Conservation (phyloP, 2,113 vertebrate species). For the Aramus guarauna region DNA sequence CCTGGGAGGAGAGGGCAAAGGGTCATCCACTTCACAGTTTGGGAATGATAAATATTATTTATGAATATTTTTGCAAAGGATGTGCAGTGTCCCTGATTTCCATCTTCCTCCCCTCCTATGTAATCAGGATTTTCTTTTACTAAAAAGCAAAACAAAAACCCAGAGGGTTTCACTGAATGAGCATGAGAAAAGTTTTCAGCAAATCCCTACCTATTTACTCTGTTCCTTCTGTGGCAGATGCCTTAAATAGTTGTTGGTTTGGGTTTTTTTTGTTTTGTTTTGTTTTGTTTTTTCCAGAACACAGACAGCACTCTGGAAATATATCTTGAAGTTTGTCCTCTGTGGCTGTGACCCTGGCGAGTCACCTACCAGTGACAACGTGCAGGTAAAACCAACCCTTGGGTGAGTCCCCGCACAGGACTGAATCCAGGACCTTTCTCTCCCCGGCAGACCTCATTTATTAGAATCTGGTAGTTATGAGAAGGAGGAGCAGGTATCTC, state of each 20-base stretch:
- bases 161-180: not conserved
- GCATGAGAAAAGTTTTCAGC: not conserved
- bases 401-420: not conserved
- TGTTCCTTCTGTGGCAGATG: not conserved
- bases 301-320: not conserved
- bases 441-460: not conserved
- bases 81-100: not conserved
- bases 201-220: not conserved
- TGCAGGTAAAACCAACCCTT: not conserved
- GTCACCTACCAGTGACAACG: not conserved
- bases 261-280: no score
- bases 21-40: not conserved
- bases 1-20: not conserved
- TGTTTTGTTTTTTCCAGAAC: not conserved
- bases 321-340: not conserved
- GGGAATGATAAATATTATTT: not conserved
- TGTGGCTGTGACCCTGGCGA: not conserved
- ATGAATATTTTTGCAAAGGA: not conserved
- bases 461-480: not conserved
- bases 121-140: not conserved
- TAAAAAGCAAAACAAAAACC: not conserved
- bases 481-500: not conserved
- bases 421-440: not conserved
- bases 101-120: not conserved
- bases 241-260: not conserved